A percentile compares a stretch with the other conserved stretches of the same genome.
Conservation (phyloP, 2,113 vertebrate species). For the Ovis aries region ARS-UI_Ramb_v3.0 NC_056059.1:28153501-28154000, state of each 20-base stretch:
- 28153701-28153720: background rate
- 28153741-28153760: background rate
- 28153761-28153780: background rate
- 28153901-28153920: background rate
- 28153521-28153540: background rate
- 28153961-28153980: background rate
- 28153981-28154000: background rate
- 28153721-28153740: background rate
- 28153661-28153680: background rate
- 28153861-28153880: background rate
- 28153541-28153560: background rate
- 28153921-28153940: background rate
- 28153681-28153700: background rate
- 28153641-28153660: background rate
- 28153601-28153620: background rate
- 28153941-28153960: background rate
- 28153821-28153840: background rate
- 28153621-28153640: background rate
- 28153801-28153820: background rate
- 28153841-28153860: background rate
- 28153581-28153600: background rate
- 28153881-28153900: background rate
- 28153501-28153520: background rate
- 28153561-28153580: background rate
- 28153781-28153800: background rate